phyloP scores from a whole-genome alignment of 2,113 vertebrate genomes.

The Lasiurus borealis region DNA sequence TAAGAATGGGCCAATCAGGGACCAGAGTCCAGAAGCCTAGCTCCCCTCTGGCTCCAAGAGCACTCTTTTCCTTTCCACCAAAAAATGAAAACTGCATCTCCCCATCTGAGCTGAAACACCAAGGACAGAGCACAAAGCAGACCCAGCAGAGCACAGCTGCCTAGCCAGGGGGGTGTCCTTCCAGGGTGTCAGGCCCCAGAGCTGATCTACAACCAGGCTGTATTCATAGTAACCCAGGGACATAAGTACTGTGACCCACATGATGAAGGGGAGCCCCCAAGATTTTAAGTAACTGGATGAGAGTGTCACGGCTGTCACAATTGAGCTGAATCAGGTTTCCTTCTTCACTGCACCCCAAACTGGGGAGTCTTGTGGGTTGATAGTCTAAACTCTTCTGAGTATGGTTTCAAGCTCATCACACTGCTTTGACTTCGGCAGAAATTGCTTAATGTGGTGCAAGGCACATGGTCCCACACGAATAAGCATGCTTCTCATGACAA shows the following conservation, averaged over 20 bases:
- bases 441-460: fast-evolving
- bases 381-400: neutral
- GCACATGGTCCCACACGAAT: neutral
- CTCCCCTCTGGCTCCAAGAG: neutral
- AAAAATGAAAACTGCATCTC: neutral
- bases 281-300: too few species aligned
- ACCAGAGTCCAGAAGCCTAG: neutral
- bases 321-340: neutral
- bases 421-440: neutral
- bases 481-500: neutral
- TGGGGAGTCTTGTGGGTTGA: neutral
- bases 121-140: neutral
- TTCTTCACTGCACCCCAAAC: neutral
- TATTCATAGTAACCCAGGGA: neutral
- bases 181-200: neutral
- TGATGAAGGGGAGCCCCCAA: too few species aligned
- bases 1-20: neutral
- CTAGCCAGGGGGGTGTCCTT: neutral
- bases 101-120: neutral
- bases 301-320: neutral
- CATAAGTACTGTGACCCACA: too few species aligned
- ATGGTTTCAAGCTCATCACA: fast-evolving
- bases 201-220: neutral
- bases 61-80: neutral
- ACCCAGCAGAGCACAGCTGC: neutral